Conservation (phyloP, 1,140 invertebrate species). For the Camponotus floridanus region DNA sequence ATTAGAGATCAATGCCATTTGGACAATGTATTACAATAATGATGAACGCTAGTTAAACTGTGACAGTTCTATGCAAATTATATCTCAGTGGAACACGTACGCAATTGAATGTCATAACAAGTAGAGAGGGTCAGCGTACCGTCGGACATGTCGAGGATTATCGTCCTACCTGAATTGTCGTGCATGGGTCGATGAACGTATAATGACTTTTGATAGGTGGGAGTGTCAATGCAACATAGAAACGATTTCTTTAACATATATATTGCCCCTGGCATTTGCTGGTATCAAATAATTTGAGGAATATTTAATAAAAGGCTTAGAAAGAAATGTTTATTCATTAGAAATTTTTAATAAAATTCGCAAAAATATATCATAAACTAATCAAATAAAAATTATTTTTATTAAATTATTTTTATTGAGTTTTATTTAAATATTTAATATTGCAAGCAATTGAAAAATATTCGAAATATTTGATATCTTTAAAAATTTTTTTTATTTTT, state of each 20-base stretch:
- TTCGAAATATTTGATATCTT: neutral
- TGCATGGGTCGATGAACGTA: constrained; percentile 47
- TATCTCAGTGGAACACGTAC: constrained; percentile 33
- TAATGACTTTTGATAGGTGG: constrained; percentile 34
- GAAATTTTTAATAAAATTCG: neutral
- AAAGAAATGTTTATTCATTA: too few species aligned
- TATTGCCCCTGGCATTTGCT: neutral
- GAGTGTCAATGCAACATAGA: constrained; percentile 23
- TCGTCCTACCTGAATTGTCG: constrained; percentile 51
- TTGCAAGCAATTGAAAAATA: constrained; percentile 1
- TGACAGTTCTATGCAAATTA: constrained; percentile 33
- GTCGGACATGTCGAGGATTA: constrained; percentile 49
- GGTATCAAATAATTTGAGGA: neutral
- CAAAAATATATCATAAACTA: neutral
- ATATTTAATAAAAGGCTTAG: neutral
- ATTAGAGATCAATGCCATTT: neutral
- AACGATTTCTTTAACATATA: neutral
- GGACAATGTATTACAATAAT: neutral
- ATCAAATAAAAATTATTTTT: neutral
- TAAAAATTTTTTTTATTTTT: neutral
- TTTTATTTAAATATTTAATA: constrained; percentile 1
- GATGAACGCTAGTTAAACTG: neutral
- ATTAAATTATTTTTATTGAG: too few species aligned
- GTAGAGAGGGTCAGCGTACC: constrained; percentile 52
- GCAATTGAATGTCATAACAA: constrained; percentile 23